Percentiles rank a stretch among this genome's conserved stretches.
Conservation (phyloP, 2,888 invertebrate genomes). For the Phytoseiulus persimilis region DNA sequence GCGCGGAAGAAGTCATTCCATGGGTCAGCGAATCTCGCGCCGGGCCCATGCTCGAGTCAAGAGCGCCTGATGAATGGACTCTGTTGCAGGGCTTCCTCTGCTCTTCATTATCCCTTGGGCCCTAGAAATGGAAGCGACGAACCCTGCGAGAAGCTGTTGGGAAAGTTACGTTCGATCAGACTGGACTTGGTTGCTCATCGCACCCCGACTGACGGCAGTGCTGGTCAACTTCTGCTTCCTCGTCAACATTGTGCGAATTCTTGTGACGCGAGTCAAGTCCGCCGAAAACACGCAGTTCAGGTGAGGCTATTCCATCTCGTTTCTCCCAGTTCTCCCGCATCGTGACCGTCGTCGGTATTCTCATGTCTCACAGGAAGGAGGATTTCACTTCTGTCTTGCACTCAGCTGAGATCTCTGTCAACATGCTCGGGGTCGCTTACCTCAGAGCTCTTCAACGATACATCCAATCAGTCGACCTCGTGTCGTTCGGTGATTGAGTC, state of each 20-base stretch:
- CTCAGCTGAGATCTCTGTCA: too few species aligned
- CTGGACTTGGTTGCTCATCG: conserved; percentile 49
- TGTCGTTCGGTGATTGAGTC: too few species aligned
- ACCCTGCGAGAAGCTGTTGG: conserved; percentile 48
- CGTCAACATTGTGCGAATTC: conserved; percentile 67
- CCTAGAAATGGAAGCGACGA: conserved; percentile 48
- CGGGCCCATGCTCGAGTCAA: neutral
- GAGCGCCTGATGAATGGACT: neutral
- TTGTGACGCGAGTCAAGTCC: conserved; percentile 63
- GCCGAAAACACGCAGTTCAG: conserved; percentile 24
- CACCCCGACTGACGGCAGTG: conserved; percentile 49
- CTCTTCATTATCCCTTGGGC: conserved; percentile 53
- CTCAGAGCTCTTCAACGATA: too few species aligned
- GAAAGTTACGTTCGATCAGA: conserved; percentile 47
- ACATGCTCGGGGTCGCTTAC: too few species aligned
- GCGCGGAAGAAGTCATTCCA: too few species aligned
- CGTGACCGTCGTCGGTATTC: too few species aligned
- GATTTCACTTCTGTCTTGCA: too few species aligned
- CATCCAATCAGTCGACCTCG: too few species aligned
- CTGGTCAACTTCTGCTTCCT: conserved; percentile 56
- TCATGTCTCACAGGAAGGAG: too few species aligned
- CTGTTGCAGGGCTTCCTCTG: conserved; percentile 52
- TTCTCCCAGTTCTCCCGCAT: neutral
- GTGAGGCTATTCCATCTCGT: neutral
- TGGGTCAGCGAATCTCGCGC: neutral